These are phyloP conservation scores for Eupithecia pulchellata DNA, from an alignment of 2,888 invertebrate species.

Conservation along the genomic window DNA sequence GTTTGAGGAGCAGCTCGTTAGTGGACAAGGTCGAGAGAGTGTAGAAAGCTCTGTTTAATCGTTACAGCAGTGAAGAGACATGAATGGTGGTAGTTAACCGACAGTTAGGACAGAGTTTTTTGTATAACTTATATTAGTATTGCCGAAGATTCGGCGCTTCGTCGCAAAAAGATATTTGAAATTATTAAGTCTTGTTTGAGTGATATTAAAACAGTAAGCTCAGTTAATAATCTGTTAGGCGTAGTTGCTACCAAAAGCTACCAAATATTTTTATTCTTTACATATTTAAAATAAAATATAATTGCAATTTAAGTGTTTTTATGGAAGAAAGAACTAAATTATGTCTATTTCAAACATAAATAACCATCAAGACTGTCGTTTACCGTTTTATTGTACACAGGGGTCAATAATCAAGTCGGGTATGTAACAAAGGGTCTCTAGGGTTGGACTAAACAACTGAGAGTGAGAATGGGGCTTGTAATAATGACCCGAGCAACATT, in stretches of 20 bases:
- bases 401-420: too few relatives aligned
- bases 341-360: neutral
- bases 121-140: neutral
- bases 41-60: neutral
- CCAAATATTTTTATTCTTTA: too few relatives aligned
- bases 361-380: neutral
- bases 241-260: too few relatives aligned
- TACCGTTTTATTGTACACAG: too few relatives aligned
- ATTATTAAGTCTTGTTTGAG: neutral
- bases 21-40: slow-evolving; percentile 50
- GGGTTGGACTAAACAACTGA: neutral
- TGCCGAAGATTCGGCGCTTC: neutral
- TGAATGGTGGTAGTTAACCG: neutral
- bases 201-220: neutral
- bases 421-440: neutral
- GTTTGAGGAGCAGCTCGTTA: slow-evolving; percentile 47
- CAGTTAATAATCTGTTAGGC: too few relatives aligned
- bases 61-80: neutral
- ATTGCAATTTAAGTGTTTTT: too few relatives aligned
- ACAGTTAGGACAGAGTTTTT: neutral
- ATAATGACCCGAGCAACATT: neutral
- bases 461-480: neutral
- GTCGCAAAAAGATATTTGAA: neutral
- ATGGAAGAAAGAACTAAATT: neutral
- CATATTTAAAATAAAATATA: too few relatives aligned